phyloP scores from a whole-genome alignment of 2,113 vertebrate species.

The Pleuronectes platessa region DNA sequence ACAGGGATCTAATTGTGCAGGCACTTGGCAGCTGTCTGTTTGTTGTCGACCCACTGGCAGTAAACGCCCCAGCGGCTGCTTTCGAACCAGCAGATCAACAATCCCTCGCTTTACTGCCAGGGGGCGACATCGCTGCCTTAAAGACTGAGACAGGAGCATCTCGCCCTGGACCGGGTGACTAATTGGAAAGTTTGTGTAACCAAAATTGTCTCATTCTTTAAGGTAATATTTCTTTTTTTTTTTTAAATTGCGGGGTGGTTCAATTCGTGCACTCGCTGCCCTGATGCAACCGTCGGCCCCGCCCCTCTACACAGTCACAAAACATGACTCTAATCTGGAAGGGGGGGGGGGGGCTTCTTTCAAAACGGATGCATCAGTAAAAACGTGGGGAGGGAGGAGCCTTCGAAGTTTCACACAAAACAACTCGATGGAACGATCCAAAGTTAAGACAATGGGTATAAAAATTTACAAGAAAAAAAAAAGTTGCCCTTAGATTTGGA shows the following conservation, averaged over 20 bases:
- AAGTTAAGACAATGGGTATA: conserved; percentile 55
- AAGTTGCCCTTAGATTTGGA: conserved; percentile 72
- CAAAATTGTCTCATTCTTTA: conserved; percentile 80
- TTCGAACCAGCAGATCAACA: background rate
- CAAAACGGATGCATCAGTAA: conserved; percentile 65
- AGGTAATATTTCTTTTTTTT: conserved; percentile 26
- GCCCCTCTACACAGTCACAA: background rate
- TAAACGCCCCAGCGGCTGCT: conserved; percentile 22
- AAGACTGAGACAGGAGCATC: conserved; percentile 82
- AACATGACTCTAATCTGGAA: background rate
- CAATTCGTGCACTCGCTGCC: conserved; percentile 73
- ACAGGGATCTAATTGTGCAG: conserved; percentile 65
- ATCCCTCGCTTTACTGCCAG: conserved; percentile 39
- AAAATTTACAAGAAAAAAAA: conserved; percentile 36
- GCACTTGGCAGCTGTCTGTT: conserved; percentile 80
- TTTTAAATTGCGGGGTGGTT: conserved; percentile 51
- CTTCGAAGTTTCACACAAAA: conserved; percentile 33
- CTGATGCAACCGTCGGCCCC: conserved; percentile 66
- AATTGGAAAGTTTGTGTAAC: conserved; percentile 37
- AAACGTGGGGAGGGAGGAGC: conserved; percentile 40
- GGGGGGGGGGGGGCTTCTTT: conserved; percentile 18
- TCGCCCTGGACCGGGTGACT: conserved; percentile 55
- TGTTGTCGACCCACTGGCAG: conserved; percentile 39
- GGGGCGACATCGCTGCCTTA: conserved; percentile 54
- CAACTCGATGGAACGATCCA: conserved; percentile 43